Conservation (phyloP, 2,888 invertebrate species). For the Odiellus spinosus region DNA sequence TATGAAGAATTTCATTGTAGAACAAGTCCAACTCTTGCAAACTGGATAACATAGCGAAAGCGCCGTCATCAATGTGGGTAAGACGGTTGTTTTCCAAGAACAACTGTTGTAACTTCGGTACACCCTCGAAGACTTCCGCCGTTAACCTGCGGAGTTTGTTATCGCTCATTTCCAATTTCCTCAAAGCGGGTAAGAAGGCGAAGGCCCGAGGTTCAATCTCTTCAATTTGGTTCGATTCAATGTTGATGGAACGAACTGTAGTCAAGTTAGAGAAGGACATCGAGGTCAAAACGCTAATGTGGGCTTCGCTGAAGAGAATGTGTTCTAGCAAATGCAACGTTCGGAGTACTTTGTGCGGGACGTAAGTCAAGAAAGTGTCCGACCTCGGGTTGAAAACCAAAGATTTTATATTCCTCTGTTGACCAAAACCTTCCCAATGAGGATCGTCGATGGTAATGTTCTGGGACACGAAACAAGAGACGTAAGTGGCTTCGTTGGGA, state of each 20-base stretch:
- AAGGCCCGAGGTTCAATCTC: conserved; percentile 5
- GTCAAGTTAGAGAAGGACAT: conserved; percentile 6
- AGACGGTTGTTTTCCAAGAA: conserved; percentile 12
- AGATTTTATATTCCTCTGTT: neutral
- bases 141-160: conserved; percentile 7
- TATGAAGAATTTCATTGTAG: conserved; percentile 8
- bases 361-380: conserved; percentile 1
- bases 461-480: neutral
- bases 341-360: conserved; percentile 6
- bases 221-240: conserved; percentile 9
- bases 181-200: conserved; percentile 7
- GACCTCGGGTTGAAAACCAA: neutral
- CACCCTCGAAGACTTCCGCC: conserved; percentile 3
- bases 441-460: neutral
- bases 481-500: neutral
- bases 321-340: conserved; percentile 1
- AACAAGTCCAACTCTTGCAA: conserved; percentile 11
- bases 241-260: conserved; percentile 5
- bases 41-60: conserved; percentile 11
- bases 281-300: conserved; percentile 2
- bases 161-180: conserved; percentile 7
- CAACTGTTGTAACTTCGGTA: conserved; percentile 6
- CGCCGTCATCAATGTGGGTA: conserved; percentile 9
- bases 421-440: neutral
- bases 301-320: conserved; percentile 7